Base-by-base conservation (phyloP, 1,140 invertebrate genomes). In the Drosophila rhopaloa region DNA sequence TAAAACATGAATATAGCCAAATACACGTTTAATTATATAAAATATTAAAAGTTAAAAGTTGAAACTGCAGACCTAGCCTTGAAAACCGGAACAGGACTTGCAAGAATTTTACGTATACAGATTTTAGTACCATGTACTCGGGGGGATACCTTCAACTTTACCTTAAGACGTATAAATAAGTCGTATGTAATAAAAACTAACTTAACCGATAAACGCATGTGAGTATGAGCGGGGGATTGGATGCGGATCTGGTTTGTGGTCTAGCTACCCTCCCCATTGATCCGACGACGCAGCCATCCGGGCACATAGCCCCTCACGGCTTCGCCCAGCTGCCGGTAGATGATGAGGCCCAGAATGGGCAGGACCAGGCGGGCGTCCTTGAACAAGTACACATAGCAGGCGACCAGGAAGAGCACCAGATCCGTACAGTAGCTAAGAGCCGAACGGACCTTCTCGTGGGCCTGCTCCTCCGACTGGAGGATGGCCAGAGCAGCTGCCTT, bases 321-420 rank as follows among this genome's bases (percentile, higher is more conserved):
- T 75, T 96, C 94, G 78, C 95, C 94, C 37, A 97, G 79, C 84
- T 96, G 95, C 58, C 96, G 94, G 84, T 96, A 97, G 50, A 97
- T 94, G 79, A 97, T 94, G 1, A 97, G 93, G 7, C 95, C 93
- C 56, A 97, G 94, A 71, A 97, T 94, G 19, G 96, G 96, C 63
- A 97, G 94, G 1, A 96, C 95, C 16, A 97, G 92, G 55, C 95
- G 93, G 88, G 96, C 96, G 78, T 96, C 95, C 80, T 96, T 96
- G 80, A 96, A 97, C 10, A 96, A 90, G 90, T 97, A 97, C 40
- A 97, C 93, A 94, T 95, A 96, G 90, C 95, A 95, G 5, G 96
- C 96, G 1, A 96, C 94, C 13, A 95, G 50, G 54, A 96, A 93
- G 73, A 96, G 93, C 38, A 95, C 95, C 50, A 96, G 78, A 85